phyloP scores from a whole-genome alignment of 2,888 invertebrate species.

The Dryobotodes eremita region DNA sequence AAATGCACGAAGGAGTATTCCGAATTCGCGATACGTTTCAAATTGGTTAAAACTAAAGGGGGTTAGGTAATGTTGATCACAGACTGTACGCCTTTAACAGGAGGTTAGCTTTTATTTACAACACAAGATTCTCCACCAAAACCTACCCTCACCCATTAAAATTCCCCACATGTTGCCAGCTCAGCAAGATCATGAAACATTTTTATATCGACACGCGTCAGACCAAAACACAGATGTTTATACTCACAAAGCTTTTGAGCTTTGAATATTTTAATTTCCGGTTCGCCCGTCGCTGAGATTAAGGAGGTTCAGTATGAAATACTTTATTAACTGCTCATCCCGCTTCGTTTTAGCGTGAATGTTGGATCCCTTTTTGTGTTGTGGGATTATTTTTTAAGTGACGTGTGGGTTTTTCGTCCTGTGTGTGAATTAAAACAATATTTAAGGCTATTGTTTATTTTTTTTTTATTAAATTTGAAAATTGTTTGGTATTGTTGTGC shows the following conservation, averaged over 20 bases:
- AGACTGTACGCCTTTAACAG: not conserved
- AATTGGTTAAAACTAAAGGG: too few species aligned
- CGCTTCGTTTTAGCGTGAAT: conserved; percentile 36
- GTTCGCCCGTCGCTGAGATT: conserved; percentile 64
- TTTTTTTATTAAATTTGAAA: not conserved
- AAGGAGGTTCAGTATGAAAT: conserved; percentile 62
- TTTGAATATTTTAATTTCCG: conserved; percentile 73
- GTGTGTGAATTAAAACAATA: conserved; percentile 16
- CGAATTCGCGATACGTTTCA: too few species aligned
- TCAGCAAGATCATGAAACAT: conserved; percentile 50
- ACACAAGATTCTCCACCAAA: not conserved
- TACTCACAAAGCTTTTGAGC: conserved; percentile 67
- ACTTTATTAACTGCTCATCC: conserved; percentile 67
- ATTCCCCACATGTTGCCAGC: conserved; percentile 27
- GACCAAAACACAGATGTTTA: conserved; percentile 65
- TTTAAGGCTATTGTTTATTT: not conserved
- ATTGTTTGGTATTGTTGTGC: not conserved
- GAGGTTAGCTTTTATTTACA: not conserved
- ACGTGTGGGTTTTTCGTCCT: not conserved
- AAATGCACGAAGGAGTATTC: too few species aligned
- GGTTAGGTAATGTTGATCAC: too few species aligned
- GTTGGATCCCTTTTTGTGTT: conserved; percentile 32
- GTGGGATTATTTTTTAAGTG: conserved; percentile 46
- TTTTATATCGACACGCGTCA: conserved; percentile 62
- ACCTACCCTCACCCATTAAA: conserved; percentile 3